Conservation (phyloP, 2,888 invertebrate genomes). For the Drosophila prostipennis region DNA sequence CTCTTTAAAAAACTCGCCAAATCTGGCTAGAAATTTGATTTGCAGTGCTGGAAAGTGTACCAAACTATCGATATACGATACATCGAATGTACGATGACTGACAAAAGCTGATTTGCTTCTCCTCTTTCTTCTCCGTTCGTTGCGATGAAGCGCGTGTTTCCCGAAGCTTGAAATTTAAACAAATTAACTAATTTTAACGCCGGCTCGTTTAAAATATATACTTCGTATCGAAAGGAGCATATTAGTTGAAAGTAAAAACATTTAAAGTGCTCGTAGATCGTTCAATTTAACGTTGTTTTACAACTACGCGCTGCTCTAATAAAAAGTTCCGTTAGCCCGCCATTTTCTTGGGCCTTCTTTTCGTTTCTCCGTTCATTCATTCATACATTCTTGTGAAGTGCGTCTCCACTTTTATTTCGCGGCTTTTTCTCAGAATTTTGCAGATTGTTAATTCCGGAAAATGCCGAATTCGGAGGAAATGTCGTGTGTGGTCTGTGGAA, state of each 20-base stretch:
- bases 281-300: background rate
- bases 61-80: background rate
- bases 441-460: background rate
- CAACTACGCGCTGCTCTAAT: too few relatives aligned
- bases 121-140: background rate
- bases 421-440: background rate
- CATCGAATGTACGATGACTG: background rate
- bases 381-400: background rate
- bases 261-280: too few relatives aligned
- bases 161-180: background rate
- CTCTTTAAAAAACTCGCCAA: background rate
- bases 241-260: background rate
- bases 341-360: conserved; percentile 2
- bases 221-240: background rate
- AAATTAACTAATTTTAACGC: too few relatives aligned
- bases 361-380: background rate
- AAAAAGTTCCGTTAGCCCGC: conserved; percentile 24
- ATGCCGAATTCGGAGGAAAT: background rate
- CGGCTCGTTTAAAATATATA: background rate
- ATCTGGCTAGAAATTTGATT: background rate
- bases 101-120: background rate
- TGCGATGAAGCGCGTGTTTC: background rate
- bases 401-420: too few relatives aligned
- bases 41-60: background rate
- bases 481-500: conserved; percentile 44